These are phyloP conservation scores for Ameiurus melas DNA, from an alignment of 2,113 vertebrate species.

Conservation along the genomic window DNA sequence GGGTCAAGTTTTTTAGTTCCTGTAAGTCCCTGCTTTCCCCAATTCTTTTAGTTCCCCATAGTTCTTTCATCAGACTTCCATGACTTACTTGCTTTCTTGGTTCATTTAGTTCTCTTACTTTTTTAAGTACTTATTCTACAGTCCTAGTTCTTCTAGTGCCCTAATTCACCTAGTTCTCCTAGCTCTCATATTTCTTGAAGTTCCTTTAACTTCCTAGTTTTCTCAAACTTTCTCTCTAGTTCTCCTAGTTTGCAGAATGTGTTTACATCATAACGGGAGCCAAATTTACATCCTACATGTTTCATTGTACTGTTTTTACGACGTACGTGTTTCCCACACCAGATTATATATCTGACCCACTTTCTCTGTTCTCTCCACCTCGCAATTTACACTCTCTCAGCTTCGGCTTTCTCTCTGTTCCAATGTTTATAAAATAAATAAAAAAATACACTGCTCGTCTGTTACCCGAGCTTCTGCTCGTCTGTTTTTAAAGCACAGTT, in stretches of 20 bases:
- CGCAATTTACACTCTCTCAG: not conserved
- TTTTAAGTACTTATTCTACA: not conserved
- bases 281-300: not conserved
- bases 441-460: too few relatives aligned
- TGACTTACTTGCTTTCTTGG: not conserved
- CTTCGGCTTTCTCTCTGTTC: not conserved
- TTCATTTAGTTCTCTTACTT: not conserved
- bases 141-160: not conserved
- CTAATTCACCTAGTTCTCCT: not conserved
- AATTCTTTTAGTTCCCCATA: not conserved
- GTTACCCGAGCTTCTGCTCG: not conserved
- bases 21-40: not conserved
- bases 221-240: not conserved
- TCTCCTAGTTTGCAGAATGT: not conserved
- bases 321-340: not conserved
- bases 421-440: not conserved
- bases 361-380: not conserved
- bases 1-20: too few relatives aligned
- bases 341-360: not conserved
- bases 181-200: not conserved
- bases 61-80: not conserved
- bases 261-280: not conserved
- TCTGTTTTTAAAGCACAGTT: not conserved
- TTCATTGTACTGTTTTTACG: not conserved
- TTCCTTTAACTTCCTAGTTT: not conserved